Base-by-base conservation (phyloP, 2,888 invertebrate species). In the Bellardia bayeri region DNA sequence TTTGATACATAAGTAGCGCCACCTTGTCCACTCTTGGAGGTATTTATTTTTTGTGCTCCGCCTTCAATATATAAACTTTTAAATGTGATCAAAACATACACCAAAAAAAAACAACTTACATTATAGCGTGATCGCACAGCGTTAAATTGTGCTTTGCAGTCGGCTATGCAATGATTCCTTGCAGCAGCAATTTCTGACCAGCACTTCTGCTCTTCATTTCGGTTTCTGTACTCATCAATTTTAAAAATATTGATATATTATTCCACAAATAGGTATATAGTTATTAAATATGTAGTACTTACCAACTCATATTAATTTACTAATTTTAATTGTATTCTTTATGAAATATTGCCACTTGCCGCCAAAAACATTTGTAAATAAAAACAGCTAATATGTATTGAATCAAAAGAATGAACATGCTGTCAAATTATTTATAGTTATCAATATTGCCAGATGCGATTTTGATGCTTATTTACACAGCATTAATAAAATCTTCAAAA, bases 221-320 rank as follows among this genome's bases (percentile, higher is more conserved):
- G 45, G 45, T 45, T 45, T 45, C 45, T 23, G 23, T 23, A 23
- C 23, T 1, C 23, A 23, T 23, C 23, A 23, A 23, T 23, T 23
- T 23, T 23, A 79, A 83, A 87, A 84, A 82, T 86, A 82, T 51
- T 86, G 78, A 72, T 58, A 72, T 23, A 23, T 23, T 23, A 23
- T 23, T 23, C 23, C 23, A 23, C 23, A 72, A 58, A 72, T 56
- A 58, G 16, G 76, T 82, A 23, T 23, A 23, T 23, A 23, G 23
- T 23, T 23, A 23, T 23, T 23, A 23, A 23, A 23, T 23, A 23
- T 23, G 23, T 23, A 23, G 1, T 23, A 23, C 23, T 23, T 23
- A 23, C 23, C 23, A 23, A 23, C 23, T 23, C 23, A 23, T 23
- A 23, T 23, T 23, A 23, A 23, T 23, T 23, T 23, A 23, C 23